Evolutionary conservation across 2,113 vertebrate species (phyloP), one percentile per base, ranked within the genome.

Genomic region (Cyphomyrus plagiostoma): DNA sequence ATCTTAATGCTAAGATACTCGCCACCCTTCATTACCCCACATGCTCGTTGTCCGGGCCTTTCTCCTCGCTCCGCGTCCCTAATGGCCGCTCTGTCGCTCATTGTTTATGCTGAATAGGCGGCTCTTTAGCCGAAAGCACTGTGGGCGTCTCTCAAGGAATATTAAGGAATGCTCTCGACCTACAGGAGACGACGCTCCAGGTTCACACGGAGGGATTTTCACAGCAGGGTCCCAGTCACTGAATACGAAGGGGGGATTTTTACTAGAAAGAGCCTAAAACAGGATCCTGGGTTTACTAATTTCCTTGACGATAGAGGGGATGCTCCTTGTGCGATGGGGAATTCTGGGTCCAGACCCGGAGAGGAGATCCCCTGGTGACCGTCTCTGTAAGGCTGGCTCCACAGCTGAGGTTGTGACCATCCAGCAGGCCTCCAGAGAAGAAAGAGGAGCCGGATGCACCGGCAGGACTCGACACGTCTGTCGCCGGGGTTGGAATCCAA

Each of bases 101-200:
- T 88, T 88, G n/a, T 58, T 88, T 88, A 88, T 30, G 17, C 48
- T 58, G 19, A 66, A 88, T 46, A 58, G 53, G 26, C 9, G 19
- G 87, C 17, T 62, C 30, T 52, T 87, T 13, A 30, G 86, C 30
- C 15, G 21, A 62, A 45, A 88, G 35, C 6, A 26, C 49, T 10
- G 53, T 53, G 49, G 53, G 26, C 49, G 85, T 15, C 85, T 17
- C 85, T 50, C 48, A 30, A 86, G 56, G 87, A n/a, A 66, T 46
- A 35, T 45, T 21, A 45, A 88, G 9, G 53, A 66, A 45, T 35
- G 56, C 30, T 46, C 17, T 62, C 35, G 4, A 15, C 52, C 49
- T 88, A 45, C 56, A n/a, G 87, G 58, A 88, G 87, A 88, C 87
- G 13, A 50, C 87, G 23, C 9, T 87, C 30, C 85, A 87, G 85